Evolutionary conservation across 2,797 vertebrate genomes (phyloP).

Genomic region (Danio choprae): DNA sequence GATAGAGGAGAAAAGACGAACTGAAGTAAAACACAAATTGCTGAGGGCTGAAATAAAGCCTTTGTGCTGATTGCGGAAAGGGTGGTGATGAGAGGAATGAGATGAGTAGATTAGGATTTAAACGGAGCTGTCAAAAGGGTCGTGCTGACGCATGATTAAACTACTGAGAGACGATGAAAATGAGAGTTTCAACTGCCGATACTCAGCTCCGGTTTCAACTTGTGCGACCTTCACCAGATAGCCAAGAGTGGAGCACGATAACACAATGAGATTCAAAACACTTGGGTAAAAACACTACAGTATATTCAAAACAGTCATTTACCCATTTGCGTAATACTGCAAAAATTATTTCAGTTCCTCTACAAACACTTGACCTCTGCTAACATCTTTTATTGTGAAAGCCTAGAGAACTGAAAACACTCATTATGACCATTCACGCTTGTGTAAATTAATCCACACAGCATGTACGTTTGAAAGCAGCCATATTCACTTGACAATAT

Average conservation of each 20-base stretch:
- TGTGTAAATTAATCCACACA: conserved; percentile 11
- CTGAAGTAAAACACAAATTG: conserved; percentile 33
- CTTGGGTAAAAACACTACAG: not conserved
- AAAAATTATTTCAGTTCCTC: not conserved
- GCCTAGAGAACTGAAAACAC: conserved; percentile 9
- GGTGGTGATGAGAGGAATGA: conserved; percentile 61
- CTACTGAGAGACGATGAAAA: conserved; percentile 57
- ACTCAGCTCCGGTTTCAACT: not conserved
- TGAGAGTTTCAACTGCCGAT: not conserved
- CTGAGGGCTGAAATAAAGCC: conserved; percentile 40
- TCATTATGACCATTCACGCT: not conserved
- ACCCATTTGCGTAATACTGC: not conserved
- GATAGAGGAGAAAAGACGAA: not conserved
- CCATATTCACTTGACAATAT: not conserved
- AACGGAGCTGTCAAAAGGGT: conserved; percentile 59
- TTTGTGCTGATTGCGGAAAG: conserved; percentile 56
- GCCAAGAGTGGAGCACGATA: not conserved
- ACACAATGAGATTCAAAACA: not conserved
- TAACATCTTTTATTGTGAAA: conserved; percentile 19
- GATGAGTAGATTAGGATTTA: conserved; percentile 61
- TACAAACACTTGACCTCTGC: conserved; percentile 20
- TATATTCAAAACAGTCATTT: not conserved
- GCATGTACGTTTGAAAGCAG: not conserved
- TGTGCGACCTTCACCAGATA: not conserved
- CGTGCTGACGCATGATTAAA: conserved; percentile 56